Base-by-base conservation (phyloP, 2,888 invertebrate genomes). In the Epirrita christyi region DNA sequence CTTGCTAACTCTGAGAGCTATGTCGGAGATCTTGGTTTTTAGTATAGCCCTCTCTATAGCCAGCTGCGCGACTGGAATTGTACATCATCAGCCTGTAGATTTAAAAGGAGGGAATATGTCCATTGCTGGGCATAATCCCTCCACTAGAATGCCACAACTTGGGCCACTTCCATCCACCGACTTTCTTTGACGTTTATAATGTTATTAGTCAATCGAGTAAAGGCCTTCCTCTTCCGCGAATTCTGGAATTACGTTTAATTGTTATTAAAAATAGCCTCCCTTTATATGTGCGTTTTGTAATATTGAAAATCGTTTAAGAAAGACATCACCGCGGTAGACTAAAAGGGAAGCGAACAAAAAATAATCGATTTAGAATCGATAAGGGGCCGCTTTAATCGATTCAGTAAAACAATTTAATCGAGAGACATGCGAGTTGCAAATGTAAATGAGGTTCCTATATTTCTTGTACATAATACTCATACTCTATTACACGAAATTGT, bases 341-440 rank as follows among this genome's bases (percentile, higher is more conserved):
- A 82, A 81, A 83, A 76, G 75, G 63, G 63, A 68, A 72, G 70
- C 68, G 69, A 76, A 82, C 73, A 82, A 85, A 85, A 82, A 83
- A 80, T 79, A 83, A 85, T 85, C 81, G 84, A 82, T 81, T 70
- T 76, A 78, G 72, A 80, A 82, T 83, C 85, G 85, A 82, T 82
- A 76, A 75, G 70, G 75, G 80, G 83, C 80, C 75, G 75, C 72
- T 81, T 86, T 89, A 89, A 89, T 89, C 88, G 88, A 88, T 87
- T 85, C 83, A 76, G 85, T 76, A 80, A 86, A 88, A 87, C 88
- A 85, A 87, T 88, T 88, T 88, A 83, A 83, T 85, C 81, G 76
- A 74, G 78, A 75, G 73, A 81, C 80, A 79, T 75, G 79, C 80
- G 71, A 73, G 74, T 76, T 68, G 76, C 71, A 70, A 65, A 83